A percentile compares a stretch with the other conserved stretches of the same genome.
phyloP scores from a whole-genome alignment of 2,113 vertebrate species.

The Boleophthalmus pectinirostris region DNA sequence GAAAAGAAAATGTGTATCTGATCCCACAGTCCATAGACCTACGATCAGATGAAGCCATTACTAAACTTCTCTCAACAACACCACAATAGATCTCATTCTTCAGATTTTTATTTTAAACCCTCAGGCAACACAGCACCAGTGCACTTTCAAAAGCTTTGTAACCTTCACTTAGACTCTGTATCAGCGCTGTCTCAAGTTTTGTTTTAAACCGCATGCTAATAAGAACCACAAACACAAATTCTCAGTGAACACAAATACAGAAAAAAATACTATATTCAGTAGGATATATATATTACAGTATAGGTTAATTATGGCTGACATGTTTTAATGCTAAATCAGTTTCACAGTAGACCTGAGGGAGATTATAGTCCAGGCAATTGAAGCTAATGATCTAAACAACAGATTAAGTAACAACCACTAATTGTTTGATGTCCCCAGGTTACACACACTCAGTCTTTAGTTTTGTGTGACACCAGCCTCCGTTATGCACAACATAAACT shows the following conservation, averaged over 20 bases:
- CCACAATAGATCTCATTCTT: not conserved
- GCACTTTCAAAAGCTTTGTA: not conserved
- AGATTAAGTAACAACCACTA: not conserved
- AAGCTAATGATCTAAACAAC: not conserved
- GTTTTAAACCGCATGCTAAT: not conserved
- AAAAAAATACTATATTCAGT: too few species aligned
- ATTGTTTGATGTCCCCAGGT: not conserved
- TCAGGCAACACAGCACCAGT: not conserved
- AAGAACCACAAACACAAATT: not conserved
- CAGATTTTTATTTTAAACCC: conserved; percentile 3
- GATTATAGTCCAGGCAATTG: not conserved
- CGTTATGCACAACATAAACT: not conserved
- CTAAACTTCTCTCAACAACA: not conserved
- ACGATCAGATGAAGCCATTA: not conserved
- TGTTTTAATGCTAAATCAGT: too few species aligned
- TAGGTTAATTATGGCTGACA: not conserved
- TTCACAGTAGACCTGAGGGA: too few species aligned
- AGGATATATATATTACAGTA: not conserved
- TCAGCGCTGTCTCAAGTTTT: not conserved
- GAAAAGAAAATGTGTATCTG: not conserved
- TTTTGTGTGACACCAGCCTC: not conserved
- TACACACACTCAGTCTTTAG: not conserved
- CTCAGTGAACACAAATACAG: conserved; percentile 5
- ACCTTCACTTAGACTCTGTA: conserved; percentile 1
- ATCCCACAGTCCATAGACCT: not conserved